Evolutionary conservation across 2,888 invertebrate species (phyloP).

Genomic region (Loripinus fragilis): DNA sequence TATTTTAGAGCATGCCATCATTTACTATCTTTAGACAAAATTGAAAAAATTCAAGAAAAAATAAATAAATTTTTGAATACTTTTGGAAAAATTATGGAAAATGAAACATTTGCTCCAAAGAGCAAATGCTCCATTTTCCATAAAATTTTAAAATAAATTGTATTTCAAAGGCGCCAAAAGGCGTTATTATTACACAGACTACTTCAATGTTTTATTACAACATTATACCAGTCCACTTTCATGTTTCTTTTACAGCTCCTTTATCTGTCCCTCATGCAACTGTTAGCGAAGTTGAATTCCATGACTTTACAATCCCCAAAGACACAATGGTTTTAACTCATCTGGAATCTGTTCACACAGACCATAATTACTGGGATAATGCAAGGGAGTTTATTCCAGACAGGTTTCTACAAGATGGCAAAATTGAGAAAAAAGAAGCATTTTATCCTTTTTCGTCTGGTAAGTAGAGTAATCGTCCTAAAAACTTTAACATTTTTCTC

Average conservation of each 20-base stretch:
- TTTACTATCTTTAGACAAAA: too few species aligned
- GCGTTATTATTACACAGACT: too few species aligned
- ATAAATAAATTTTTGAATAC: too few species aligned
- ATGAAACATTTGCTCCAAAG: too few species aligned
- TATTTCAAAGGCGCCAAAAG: too few species aligned
- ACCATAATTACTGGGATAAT: slow-evolving; percentile 50
- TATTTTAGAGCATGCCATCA: too few species aligned
- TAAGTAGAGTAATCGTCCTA: slow-evolving; percentile 4
- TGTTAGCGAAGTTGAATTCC: slow-evolving; percentile 40
- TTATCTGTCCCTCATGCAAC: slow-evolving; percentile 57
- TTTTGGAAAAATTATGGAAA: too few species aligned
- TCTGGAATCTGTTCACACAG: slow-evolving; percentile 46
- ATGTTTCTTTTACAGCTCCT: slow-evolving; percentile 37
- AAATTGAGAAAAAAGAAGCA: slow-evolving; percentile 45
- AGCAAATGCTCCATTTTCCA: too few species aligned
- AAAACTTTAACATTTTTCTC: neutral
- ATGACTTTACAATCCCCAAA: slow-evolving; percentile 44
- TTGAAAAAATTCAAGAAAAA: too few species aligned
- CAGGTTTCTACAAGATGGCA: slow-evolving; percentile 49
- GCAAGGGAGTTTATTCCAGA: slow-evolving; percentile 53
- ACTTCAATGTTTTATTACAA: too few species aligned
- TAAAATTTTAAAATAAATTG: too few species aligned
- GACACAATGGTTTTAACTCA: slow-evolving; percentile 59
- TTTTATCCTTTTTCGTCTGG: slow-evolving; percentile 57
- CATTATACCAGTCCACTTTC: too few species aligned